Evolutionary conservation across 2,113 vertebrate genomes (phyloP), one percentile per base, ranked within the genome.

Genomic region (Corythaixoides concolor): DNA sequence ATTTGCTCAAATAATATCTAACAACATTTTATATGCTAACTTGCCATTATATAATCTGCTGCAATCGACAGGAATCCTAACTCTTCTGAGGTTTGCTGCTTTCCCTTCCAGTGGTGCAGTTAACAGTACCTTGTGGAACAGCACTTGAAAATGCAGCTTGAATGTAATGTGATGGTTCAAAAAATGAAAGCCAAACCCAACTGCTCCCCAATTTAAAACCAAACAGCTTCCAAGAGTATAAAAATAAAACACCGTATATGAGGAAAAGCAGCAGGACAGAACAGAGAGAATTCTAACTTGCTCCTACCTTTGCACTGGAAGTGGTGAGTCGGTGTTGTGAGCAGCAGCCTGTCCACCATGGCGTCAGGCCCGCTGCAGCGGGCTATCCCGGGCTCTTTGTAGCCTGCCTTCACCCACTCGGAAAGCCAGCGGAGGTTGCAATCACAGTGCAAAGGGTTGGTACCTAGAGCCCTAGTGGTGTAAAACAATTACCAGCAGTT

Each of bases 341-440:
- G 99, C 93, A 99, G 98, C 26, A 99, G 98, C 58, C 99, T 98
- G 98, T 99, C 99, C 3, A 98, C 98, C 99, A 99, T 99, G 97
- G 99, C 96, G 1, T 99, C 98, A 1, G 99, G 99, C 81, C 99
- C 99, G 4, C 98, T 98, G 93, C 99, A 99, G 67, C 99, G 99
- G 58, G 99, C 99, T 12, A 99, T 99, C n/a, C 99, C 99, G 0
- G 99, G 99, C 93, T 99, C 99, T 93, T 99, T 99, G 95, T 99
- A 99, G 0, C 99, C 99, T 0, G 99, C 99, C 94, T 99, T 99
- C 64, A 99, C 99, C 99, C 99, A 99, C 97, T 99, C 99, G 1
- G 99, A 99, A n/a, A 99, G 98, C 99, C 99, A 99, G 73, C 99
- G 99, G 91, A 99, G 98, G 93, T 98, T 98, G 94, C 99, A 99